Base-by-base conservation (phyloP, 2,888 invertebrate species). In the Pristionchus maxplancki region DNA sequence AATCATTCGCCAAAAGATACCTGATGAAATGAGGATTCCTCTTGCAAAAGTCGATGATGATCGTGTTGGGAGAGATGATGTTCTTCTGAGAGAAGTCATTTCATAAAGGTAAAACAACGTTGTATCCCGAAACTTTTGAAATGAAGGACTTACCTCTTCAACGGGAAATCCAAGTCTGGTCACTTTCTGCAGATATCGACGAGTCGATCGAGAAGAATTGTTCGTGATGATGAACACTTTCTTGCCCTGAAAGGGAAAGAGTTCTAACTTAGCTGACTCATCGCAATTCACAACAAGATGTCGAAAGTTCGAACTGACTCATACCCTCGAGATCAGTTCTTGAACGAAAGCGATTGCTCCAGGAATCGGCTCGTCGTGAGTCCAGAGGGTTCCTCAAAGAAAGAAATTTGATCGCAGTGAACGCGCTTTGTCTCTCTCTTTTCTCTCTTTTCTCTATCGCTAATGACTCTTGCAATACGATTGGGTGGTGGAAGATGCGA, bases 161-260 rank as follows among this genome's bases (percentile, higher is more conserved):
- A 85, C 48, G 28, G n/a, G 44, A 31, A 85, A 85, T 62, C 85
- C 85, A 31, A 85, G 85, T 40, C 48, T 62, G 15, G 40, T 40
- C 24, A 85, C 31, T 64, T 85, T 85, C 64, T 64, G 40, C n/a
- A 85, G 34, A 64, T 85, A 85, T 40, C 48, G 37, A 13, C 44
- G 64, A 40, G 64, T 64, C 28, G 85, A 48, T 40, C 48, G 62
- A 4, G 85, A n/a, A 13, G 85, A 40, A 40, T 85, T 85, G 15
- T 85, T 85, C 15, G 85, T 85, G 40, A 85, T 34, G 24, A 85
- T 44, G 85, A 85, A 85, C n/a, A 85, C 85, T 62, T 85, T 62
- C 31, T 85, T 85, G 62, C 44, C 44, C 85, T 85, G 85, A 24
- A 34, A 71, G 17, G 31, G 34, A 64, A 34, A 17, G 34, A 15